Evolutionary conservation across 2,888 invertebrate genomes (phyloP).

Genomic region (Mantis religiosa): DNA sequence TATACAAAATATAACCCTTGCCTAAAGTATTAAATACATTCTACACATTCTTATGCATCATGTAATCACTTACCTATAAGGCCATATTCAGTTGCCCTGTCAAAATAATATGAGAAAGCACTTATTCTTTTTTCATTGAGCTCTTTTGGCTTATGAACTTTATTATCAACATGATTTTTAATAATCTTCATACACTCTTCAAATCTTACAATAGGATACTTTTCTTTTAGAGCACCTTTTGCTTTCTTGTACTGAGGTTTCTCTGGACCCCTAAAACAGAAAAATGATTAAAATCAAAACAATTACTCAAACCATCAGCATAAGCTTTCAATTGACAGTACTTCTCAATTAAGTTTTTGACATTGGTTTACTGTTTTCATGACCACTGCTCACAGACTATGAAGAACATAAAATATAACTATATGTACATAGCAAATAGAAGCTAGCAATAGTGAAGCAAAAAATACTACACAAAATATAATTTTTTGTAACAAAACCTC

Average conservation of each 20-base stretch:
- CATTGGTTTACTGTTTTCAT: background rate
- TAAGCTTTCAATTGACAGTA: background rate
- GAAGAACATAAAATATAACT: too few species aligned
- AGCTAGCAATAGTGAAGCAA: too few species aligned
- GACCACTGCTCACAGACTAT: background rate
- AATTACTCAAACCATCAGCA: background rate
- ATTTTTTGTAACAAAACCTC: too few species aligned
- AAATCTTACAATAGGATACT: conserved; percentile 61
- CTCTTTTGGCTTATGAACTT: conserved; percentile 54
- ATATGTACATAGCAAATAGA: too few species aligned
- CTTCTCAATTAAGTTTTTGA: background rate
- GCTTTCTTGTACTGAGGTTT: conserved; percentile 37
- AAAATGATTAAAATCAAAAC: background rate
- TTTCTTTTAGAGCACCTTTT: conserved; percentile 51
- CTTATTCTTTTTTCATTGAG: conserved; percentile 60
- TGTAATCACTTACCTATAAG: conserved; percentile 55
- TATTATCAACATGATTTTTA: conserved; percentile 52
- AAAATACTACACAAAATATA: too few species aligned
- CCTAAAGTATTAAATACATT: too few species aligned
- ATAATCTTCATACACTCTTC: conserved; percentile 56
- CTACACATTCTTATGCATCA: too few species aligned
- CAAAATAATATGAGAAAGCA: conserved; percentile 94
- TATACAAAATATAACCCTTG: too few species aligned
- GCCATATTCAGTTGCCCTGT: conserved; percentile 82
- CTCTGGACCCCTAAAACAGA: conserved; percentile 43